phyloP scores from a whole-genome alignment of 2,888 invertebrate species.

The Cheilosia vulpina region DNA sequence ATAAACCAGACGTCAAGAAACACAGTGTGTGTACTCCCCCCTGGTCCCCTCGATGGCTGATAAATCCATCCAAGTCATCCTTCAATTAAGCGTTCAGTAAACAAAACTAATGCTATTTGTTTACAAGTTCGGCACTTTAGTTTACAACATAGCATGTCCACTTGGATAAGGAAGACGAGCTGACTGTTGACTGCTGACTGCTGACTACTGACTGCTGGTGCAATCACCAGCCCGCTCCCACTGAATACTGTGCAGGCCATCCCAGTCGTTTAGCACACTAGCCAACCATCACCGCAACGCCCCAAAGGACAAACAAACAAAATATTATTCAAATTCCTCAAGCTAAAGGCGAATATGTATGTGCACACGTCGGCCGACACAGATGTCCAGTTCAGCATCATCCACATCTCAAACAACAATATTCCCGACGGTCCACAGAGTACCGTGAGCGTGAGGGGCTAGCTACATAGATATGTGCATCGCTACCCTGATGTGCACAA shows the following conservation, averaged over 20 bases:
- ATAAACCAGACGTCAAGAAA: conserved; percentile 39
- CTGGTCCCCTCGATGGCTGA: conserved; percentile 36
- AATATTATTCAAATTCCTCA: conserved; percentile 73
- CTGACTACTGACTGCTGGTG: conserved; percentile 46
- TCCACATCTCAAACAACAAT: conserved; percentile 45
- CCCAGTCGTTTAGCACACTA: conserved; percentile 59
- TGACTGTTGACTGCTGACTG: conserved; percentile 45
- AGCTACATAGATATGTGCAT: not conserved
- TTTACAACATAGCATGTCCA: conserved; percentile 69
- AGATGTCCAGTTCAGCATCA: conserved; percentile 39
- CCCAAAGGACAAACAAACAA: conserved; percentile 69
- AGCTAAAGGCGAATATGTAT: conserved; percentile 30
- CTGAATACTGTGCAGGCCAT: conserved; percentile 16
- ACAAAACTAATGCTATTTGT: conserved; percentile 73
- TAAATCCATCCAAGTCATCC: conserved; percentile 73
- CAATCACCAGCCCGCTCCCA: conserved; percentile 29
- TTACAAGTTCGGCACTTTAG: conserved; percentile 73
- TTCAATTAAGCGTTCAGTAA: conserved; percentile 73
- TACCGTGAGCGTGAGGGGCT: conserved; percentile 11
- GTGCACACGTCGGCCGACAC: not conserved
- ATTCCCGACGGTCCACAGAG: conserved; percentile 22
- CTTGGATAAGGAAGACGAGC: conserved; percentile 41
- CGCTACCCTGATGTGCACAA: conserved; percentile 11
- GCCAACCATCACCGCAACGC: conserved; percentile 60
- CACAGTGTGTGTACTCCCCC: not conserved